Conservation (phyloP, 1,140 invertebrate genomes). For the Oncopodura yosiiana region DNA sequence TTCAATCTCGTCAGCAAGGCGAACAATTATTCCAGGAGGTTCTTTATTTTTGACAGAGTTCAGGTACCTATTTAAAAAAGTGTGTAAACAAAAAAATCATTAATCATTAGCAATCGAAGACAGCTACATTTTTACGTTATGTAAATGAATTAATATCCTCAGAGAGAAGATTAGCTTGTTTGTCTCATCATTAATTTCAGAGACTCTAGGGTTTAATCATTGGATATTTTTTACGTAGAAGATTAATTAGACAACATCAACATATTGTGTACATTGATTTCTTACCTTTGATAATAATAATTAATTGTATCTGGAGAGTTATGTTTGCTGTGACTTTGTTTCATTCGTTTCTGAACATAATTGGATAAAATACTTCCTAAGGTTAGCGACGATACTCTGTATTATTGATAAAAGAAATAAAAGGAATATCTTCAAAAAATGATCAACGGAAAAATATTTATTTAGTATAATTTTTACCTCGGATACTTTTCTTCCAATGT, state of each 20-base stretch:
- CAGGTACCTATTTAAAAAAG: slow-evolving; percentile 33
- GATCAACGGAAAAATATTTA: not conserved
- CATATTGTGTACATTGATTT: no score
- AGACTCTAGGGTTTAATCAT: no score
- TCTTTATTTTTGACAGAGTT: slow-evolving; percentile 36
- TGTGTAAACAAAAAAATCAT: not conserved
- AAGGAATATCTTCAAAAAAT: not conserved
- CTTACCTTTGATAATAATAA: slow-evolving; percentile 30
- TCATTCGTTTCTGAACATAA: slow-evolving; percentile 31
- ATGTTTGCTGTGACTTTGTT: slow-evolving; percentile 23
- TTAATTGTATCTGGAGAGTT: slow-evolving; percentile 23
- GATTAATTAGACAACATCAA: no score
- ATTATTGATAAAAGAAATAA: not conserved
- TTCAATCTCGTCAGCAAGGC: slow-evolving; percentile 47
- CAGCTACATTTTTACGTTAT: not conserved
- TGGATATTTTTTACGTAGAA: no score
- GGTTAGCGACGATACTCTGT: slow-evolving; percentile 27
- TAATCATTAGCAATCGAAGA: not conserved
- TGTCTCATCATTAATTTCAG: no score
- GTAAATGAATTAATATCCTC: no score
- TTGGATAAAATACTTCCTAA: slow-evolving; percentile 31
- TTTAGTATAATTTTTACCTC: slow-evolving; percentile 26
- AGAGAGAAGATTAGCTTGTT: no score
- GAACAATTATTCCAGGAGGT: slow-evolving; percentile 47
- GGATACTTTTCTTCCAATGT: slow-evolving; percentile 32